A percentile compares a stretch with the other conserved stretches of the same genome.
phyloP scores from a whole-genome alignment of 2,797 vertebrate genomes.

The Protonibea diacanthus region DNA sequence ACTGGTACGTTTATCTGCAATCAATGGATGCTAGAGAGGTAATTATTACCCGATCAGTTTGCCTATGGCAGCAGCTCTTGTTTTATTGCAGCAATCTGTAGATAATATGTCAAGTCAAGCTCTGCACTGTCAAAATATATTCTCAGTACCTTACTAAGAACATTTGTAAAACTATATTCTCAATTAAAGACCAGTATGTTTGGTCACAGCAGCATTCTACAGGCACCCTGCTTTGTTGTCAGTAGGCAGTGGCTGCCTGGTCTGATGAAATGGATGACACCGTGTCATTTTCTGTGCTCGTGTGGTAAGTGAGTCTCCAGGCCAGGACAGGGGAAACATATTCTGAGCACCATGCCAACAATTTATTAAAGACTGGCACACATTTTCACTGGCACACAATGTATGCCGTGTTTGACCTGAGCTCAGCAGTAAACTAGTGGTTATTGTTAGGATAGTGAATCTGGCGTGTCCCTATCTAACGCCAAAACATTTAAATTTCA shows the following conservation, averaged over 20 bases:
- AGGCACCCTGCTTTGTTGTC: not conserved
- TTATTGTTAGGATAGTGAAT: not conserved
- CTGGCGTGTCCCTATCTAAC: not conserved
- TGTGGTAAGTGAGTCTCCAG: not conserved
- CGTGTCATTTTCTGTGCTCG: not conserved
- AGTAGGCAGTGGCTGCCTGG: not conserved
- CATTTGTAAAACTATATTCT: slow-evolving; percentile 32
- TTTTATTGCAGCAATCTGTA: slow-evolving; percentile 33
- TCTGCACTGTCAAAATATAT: not conserved
- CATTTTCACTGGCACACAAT: too few relatives aligned
- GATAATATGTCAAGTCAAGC: slow-evolving; percentile 13
- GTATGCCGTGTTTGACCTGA: not conserved
- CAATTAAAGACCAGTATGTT: slow-evolving; percentile 11
- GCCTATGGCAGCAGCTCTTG: slow-evolving; percentile 26
- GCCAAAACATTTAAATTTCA: not conserved
- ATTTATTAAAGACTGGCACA: too few relatives aligned
- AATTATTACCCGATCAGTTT: slow-evolving; percentile 43
- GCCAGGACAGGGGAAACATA: not conserved
- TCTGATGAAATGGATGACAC: slow-evolving; percentile 14
- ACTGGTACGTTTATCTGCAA: slow-evolving; percentile 47
- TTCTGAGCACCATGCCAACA: too few relatives aligned
- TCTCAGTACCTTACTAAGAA: slow-evolving; percentile 7
- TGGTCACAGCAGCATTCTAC: not conserved
- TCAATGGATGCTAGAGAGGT: slow-evolving; percentile 41
- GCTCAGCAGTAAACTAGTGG: not conserved